Conservation (phyloP, 2,888 invertebrate genomes). For the Mechanitis mazaeus region DNA sequence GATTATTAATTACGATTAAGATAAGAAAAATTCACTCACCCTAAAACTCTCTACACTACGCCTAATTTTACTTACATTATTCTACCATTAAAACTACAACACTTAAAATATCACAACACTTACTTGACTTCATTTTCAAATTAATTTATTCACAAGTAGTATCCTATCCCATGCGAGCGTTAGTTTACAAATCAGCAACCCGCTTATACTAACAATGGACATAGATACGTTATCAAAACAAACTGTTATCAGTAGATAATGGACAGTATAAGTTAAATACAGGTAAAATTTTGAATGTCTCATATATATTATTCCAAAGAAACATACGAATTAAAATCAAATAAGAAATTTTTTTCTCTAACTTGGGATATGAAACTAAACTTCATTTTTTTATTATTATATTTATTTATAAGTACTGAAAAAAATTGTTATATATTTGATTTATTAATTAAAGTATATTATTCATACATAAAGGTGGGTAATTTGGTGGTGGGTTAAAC, state of each 20-base stretch:
- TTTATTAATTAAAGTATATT: no score
- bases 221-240: slow-evolving; percentile 31
- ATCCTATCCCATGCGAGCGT: not conserved
- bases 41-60: slow-evolving; percentile 12
- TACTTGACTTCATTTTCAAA: not conserved
- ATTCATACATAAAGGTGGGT: no score
- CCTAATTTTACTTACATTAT: no score
- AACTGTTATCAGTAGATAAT: slow-evolving; percentile 17
- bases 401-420: no score
- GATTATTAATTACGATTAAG: not conserved
- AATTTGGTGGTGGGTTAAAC: no score
- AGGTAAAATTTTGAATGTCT: slow-evolving; percentile 12
- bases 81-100: not conserved
- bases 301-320: slow-evolving; percentile 11
- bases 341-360: no score
- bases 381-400: no score
- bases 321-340: not conserved
- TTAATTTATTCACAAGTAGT: not conserved
- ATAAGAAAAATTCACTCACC: slow-evolving; percentile 18
- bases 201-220: slow-evolving; percentile 23
- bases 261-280: slow-evolving; percentile 16
- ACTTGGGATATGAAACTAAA: no score
- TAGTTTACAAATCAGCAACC: slow-evolving; percentile 8
- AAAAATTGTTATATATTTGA: no score
- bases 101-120: not conserved